Conservation (phyloP, 2,113 vertebrate species). For the Salvelinus namaycush region DNA sequence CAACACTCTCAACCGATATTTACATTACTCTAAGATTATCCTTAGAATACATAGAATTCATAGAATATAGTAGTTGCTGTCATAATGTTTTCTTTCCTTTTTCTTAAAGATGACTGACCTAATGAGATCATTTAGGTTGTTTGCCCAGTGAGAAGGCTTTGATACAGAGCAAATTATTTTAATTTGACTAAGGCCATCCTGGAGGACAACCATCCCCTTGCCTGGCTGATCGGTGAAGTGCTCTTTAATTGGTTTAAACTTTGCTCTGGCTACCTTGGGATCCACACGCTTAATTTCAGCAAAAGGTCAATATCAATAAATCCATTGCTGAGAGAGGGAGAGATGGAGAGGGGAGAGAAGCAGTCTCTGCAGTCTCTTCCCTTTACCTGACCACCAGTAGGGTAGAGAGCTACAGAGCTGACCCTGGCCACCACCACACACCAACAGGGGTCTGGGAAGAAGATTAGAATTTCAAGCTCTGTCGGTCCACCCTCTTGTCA, state of each 20-base stretch:
- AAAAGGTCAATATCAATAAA: conserved; percentile 83
- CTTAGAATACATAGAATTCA: conserved; percentile 20
- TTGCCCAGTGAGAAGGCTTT: conserved; percentile 57
- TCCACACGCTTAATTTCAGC: conserved; percentile 76
- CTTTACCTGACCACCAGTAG: conserved; percentile 58
- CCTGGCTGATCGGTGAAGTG: conserved; percentile 72
- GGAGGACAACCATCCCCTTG: conserved; percentile 56
- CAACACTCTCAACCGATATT: too few relatives aligned
- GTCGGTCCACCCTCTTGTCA: conserved; percentile 67
- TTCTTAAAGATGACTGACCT: conserved; percentile 36
- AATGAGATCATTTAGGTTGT: conserved; percentile 64
- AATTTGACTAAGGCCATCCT: conserved; percentile 55
- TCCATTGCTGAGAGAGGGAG: conserved; percentile 56
- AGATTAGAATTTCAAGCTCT: conserved; percentile 74
- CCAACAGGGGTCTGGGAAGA: conserved; percentile 65
- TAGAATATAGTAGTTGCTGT: not conserved
- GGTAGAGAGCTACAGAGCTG: conserved; percentile 48
- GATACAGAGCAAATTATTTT: conserved; percentile 69
- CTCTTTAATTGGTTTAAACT: conserved; percentile 82
- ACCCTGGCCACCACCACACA: conserved; percentile 61
- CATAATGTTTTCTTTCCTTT: conserved; percentile 42
- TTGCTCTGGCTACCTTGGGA: conserved; percentile 72
- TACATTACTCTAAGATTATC: too few relatives aligned
- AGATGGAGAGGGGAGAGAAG: conserved; percentile 37
- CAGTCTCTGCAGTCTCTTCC: conserved; percentile 2